Evolutionary conservation across 2,113 vertebrate genomes (phyloP).

Genomic region (Strigops habroptila): DNA sequence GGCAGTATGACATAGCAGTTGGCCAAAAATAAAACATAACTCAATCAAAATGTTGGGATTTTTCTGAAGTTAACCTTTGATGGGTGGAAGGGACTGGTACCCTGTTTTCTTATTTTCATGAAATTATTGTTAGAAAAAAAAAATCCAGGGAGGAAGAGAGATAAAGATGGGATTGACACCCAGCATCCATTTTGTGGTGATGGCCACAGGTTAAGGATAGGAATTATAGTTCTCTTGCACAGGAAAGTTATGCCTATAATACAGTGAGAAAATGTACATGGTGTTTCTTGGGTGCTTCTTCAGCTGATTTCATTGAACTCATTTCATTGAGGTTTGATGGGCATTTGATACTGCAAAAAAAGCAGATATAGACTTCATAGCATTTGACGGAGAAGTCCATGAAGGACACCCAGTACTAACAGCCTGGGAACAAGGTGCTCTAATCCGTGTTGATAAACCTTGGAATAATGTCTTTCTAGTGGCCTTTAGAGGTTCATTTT

Average conservation of each 20-base stretch:
- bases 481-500: background rate
- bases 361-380: background rate
- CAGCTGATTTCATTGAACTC: background rate
- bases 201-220: background rate
- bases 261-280: background rate
- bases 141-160: background rate
- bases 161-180: background rate
- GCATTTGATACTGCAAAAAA: background rate
- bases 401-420: background rate
- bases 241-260: background rate
- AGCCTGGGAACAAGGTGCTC: background rate
- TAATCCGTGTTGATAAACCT: background rate
- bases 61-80: background rate
- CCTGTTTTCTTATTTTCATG: background rate
- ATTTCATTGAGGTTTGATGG: background rate
- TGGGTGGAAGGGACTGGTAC: background rate
- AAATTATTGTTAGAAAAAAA: background rate
- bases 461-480: background rate
- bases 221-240: background rate
- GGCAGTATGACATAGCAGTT: conserved; percentile 38
- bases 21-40: conserved; percentile 31
- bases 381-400: background rate
- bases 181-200: background rate
- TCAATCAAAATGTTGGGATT: background rate
- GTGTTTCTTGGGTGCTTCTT: background rate